Base-by-base conservation (phyloP, 2,113 vertebrate genomes). In the Perca flavescens region DNA sequence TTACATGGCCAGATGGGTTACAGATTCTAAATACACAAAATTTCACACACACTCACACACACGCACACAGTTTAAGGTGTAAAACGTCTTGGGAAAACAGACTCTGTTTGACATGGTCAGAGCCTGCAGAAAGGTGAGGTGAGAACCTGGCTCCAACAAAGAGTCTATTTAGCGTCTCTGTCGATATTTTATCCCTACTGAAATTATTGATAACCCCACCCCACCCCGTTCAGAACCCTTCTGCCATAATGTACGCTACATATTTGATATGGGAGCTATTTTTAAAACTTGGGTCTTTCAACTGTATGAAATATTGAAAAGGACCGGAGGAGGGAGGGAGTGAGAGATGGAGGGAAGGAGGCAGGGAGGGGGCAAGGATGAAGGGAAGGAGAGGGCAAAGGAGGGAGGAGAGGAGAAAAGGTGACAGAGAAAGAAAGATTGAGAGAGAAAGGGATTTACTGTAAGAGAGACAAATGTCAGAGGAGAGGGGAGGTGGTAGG, bases 251-350 rank as follows among this genome's bases (percentile, higher is more conserved):
- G 92, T 84, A 94, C 85, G 81, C 92, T 96, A 95, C 94, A 95
- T 95, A 95, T 96, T 96, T 96, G 91, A 96, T 96, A 95, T 80
- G 83, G 74, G 84, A 88, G 93, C 94, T 95, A 95, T 95, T 96
- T 96, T 91, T 94, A 92, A 93, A 90, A 92, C 90, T 80, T 86
- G 88, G 91, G 89, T 94, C 94, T 93, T 95, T 95, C 93, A 92
- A 93, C 87, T 78, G 69, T 89, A 96, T 96, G 83, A 95, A 95
- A 96, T 93, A 96, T 95, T 95, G 78, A 94, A 93, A 91, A 91
- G 87, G 66, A 79, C 77, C 64, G 53, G 84, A 72, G 79, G 17
- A 49, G 68, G 69, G 68, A 86, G 80, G 81, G 50, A 68, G 62
- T 34, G 87, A 90, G 50, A 78, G 89, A 90, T 69, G 68, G 79